phyloP scores from a whole-genome alignment of 2,113 vertebrate species.

The Pristiophorus japonicus region DNA sequence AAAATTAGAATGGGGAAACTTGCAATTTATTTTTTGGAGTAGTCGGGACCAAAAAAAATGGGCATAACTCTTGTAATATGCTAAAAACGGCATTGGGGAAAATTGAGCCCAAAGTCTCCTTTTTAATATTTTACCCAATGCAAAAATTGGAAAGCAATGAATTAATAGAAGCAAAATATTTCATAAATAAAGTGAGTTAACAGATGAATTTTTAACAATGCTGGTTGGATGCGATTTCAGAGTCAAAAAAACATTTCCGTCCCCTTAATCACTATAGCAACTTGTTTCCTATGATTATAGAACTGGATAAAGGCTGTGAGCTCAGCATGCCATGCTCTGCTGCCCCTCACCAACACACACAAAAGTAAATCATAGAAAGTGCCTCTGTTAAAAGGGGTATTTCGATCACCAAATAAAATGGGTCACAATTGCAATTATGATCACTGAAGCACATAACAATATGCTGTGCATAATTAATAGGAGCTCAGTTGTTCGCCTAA shows the following conservation, averaged over 20 bases:
- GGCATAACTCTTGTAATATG: no score
- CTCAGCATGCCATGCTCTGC: background rate
- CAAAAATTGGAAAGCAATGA: background rate
- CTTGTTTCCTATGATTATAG: background rate
- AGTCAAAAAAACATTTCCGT: constrained; percentile 5
- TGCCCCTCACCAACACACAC: constrained; percentile 34
- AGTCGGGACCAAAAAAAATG: no score
- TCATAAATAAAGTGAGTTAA: background rate
- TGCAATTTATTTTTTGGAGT: no score
- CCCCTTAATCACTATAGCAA: constrained; percentile 31
- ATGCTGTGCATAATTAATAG: constrained; percentile 53
- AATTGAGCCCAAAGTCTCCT: no score
- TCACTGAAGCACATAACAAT: constrained; percentile 53
- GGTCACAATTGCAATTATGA: constrained; percentile 52
- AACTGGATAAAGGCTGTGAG: constrained; percentile 7
- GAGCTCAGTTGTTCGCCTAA: constrained; percentile 47
- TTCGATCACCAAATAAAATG: constrained; percentile 57
- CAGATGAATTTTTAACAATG: constrained; percentile 1
- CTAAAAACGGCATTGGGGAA: no score
- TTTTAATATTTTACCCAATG: background rate
- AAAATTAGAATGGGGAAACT: no score
- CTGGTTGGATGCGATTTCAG: background rate
- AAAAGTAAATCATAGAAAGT: constrained; percentile 46
- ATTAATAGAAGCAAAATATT: background rate
- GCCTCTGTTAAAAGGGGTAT: constrained; percentile 46